Base-by-base conservation (phyloP, 1,140 invertebrate genomes). In the Drosophila fuyamai region DNA sequence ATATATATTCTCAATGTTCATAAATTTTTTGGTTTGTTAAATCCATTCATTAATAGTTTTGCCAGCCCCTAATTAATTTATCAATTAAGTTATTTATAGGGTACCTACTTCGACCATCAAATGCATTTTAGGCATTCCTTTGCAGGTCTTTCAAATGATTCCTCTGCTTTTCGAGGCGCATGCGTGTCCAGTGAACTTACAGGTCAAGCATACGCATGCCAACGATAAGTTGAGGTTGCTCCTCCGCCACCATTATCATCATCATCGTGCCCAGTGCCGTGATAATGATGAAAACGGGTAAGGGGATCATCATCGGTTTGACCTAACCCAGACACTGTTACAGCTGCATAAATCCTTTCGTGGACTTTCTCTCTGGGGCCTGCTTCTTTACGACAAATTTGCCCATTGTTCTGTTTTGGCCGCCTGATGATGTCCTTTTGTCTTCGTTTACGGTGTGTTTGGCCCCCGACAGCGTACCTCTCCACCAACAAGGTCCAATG, bases 161-260 rank as follows among this genome's bases (percentile, higher is more conserved):
- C 73, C 41, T 51, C 29, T 56, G 60, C 54, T 29, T 32, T 70
- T 32, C 43, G 51, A 58, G 74, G 74, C 75, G 55, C 80, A 81
- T 88, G 83, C 80, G 83, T 89, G 83, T 89, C 76, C 83, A 84
- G 84, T 88, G 83, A 88, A 89, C 83, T 80, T 84, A 51, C 84
- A 83, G 83, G 83, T 88, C 83, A 88, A 46, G 71, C 76, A 73
- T 88, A 89, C 83, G 84, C 83, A 88, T 88, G 83, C 84, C 83
- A 79, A 60, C 61, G 68, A 79, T 80, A 75, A 68, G 73, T 54
- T 65, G 59, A 58, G 47, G 54, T 63, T 36, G 74, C 41, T 40
- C n/a, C 66, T 63, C 23, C 53, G 41, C 9, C 59, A 56, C 43
- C 43, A 63, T 56, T 36, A 46, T 58, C 70, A 58, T 74, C 14